A percentile compares a stretch with the other conserved stretches of the same genome.
Evolutionary conservation across 2,797 vertebrate species (phyloP).

Genomic region (Diceros bicornis): DNA sequence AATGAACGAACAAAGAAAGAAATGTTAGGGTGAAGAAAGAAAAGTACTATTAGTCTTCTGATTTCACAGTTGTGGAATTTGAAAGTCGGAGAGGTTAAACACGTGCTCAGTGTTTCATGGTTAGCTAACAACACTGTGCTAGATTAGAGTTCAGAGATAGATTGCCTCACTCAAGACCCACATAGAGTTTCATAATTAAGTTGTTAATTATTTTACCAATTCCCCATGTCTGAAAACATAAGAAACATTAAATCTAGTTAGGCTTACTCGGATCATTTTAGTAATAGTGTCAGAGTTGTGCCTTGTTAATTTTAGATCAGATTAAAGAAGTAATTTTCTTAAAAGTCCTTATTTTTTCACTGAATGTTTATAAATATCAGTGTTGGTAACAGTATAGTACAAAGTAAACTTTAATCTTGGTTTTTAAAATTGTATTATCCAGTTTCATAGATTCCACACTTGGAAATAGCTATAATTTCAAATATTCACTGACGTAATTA

Average conservation of each 20-base stretch:
- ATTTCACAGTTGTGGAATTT: not conserved
- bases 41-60: not conserved
- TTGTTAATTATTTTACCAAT: constrained; percentile 40
- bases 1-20: not conserved
- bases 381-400: not conserved
- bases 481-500: not conserved
- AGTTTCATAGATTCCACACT: not conserved
- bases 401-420: not conserved
- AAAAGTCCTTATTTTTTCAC: not conserved
- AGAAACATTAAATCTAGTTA: not conserved
- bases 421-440: not conserved
- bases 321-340: not conserved
- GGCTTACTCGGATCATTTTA: not conserved
- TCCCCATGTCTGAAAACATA: not conserved
- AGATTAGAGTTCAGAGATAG: not conserved
- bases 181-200: constrained; percentile 2
- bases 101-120: not conserved
- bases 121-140: not conserved
- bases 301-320: not conserved
- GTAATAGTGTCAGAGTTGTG: not conserved
- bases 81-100: not conserved
- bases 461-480: not conserved
- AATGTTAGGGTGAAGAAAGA: not conserved
- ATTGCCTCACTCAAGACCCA: not conserved
- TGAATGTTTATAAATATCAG: not conserved